Evolutionary conservation across 2,888 invertebrate species (phyloP).

Genomic region (Criorhina ranunculi): DNA sequence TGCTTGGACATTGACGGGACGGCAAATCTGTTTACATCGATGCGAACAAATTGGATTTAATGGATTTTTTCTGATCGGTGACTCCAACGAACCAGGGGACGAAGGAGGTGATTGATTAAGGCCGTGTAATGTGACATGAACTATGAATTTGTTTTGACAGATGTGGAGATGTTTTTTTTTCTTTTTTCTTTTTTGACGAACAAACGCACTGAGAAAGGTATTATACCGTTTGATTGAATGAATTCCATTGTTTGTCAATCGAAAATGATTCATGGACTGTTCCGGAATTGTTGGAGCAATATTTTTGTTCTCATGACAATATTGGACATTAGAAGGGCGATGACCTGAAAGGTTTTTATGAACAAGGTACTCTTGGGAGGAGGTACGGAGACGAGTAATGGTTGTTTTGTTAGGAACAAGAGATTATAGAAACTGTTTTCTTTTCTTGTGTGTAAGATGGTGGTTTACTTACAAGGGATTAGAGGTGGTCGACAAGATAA

Average conservation of each 20-base stretch:
- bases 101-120: neutral
- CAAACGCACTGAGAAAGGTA: constrained; percentile 10
- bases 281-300: neutral
- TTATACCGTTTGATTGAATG: constrained; percentile 31
- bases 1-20: constrained; percentile 27
- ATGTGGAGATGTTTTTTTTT: neutral
- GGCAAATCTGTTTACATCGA: constrained; percentile 54
- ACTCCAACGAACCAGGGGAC: neutral
- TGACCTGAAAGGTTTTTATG: constrained; percentile 9
- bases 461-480: too few relatives aligned
- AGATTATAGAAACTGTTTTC: constrained; percentile 10
- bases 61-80: constrained; percentile 45
- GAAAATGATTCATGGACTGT: constrained; percentile 33
- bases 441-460: neutral
- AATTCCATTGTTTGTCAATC: constrained; percentile 41
- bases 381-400: neutral
- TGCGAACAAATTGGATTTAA: constrained; percentile 61
- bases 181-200: neutral
- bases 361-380: neutral
- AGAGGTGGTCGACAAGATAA: too few relatives aligned
- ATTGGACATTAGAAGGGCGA: constrained; percentile 11
- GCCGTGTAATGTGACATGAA: constrained; percentile 49
- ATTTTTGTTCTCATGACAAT: constrained; percentile 27
- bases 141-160: constrained; percentile 51
- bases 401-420: neutral